Evolutionary conservation across 2,888 invertebrate species (phyloP).

Genomic region (Erynnis tages): DNA sequence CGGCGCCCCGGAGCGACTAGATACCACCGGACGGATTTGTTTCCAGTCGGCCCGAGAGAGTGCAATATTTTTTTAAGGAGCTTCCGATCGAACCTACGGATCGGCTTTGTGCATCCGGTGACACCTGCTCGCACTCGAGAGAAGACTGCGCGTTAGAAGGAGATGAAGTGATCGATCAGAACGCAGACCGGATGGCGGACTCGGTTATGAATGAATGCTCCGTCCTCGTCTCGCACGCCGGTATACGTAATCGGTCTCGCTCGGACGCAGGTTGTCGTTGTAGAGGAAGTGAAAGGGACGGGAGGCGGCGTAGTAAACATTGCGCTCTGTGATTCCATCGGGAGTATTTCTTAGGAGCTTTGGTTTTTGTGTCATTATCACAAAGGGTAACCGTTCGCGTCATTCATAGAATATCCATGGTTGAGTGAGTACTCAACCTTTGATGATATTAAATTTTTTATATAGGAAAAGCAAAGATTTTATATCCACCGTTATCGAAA

Average conservation of each 20-base stretch:
- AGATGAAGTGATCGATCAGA: slow-evolving; percentile 76
- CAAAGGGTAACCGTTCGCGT: slow-evolving; percentile 60
- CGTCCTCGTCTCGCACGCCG: slow-evolving; percentile 57
- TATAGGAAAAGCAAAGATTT: no score
- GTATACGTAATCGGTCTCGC: slow-evolving; percentile 55
- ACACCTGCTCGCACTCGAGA: slow-evolving; percentile 77
- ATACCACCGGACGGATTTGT: slow-evolving; percentile 39
- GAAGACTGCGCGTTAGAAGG: slow-evolving; percentile 72
- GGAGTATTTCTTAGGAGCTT: slow-evolving; percentile 67
- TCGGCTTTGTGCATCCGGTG: slow-evolving; percentile 70
- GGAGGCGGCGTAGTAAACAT: slow-evolving; percentile 79
- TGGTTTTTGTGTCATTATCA: slow-evolving; percentile 61
- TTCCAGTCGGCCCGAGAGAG: slow-evolving; percentile 49
- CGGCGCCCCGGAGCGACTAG: slow-evolving; percentile 37
- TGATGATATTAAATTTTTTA: neutral
- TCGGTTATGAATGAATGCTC: slow-evolving; percentile 79
- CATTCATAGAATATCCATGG: slow-evolving; percentile 60
- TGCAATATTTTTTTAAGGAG: slow-evolving; percentile 61
- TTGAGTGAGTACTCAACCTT: neutral
- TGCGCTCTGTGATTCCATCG: slow-evolving; percentile 65
- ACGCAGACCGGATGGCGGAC: slow-evolving; percentile 78
- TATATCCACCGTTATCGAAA: no score
- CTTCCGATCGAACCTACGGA: slow-evolving; percentile 69
- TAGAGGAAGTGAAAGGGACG: slow-evolving; percentile 81
- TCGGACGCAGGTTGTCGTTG: slow-evolving; percentile 73